Conservation (phyloP, 2,888 invertebrate genomes). For the Oscheius sp. region DNA sequence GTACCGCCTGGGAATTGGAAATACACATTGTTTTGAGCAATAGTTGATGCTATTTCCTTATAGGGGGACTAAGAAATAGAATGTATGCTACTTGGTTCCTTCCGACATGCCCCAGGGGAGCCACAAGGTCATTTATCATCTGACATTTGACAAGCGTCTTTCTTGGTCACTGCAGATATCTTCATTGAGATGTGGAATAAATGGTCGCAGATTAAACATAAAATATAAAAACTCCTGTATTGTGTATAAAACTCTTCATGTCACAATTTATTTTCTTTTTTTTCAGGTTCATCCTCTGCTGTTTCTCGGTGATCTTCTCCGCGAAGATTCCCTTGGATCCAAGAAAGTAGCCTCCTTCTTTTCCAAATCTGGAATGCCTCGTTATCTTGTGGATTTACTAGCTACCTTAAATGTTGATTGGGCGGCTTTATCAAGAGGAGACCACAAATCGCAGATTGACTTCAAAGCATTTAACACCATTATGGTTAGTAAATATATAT, state of each 20-base stretch:
- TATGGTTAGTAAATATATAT: constrained; percentile 40
- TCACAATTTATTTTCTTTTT: neutral
- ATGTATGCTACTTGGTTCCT: constrained; percentile 4
- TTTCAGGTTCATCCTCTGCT: constrained; percentile 45
- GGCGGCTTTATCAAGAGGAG: constrained; percentile 32
- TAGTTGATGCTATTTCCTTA: neutral
- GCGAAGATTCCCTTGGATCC: constrained; percentile 49
- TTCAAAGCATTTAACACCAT: constrained; percentile 42
- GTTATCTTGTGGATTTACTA: constrained; percentile 47
- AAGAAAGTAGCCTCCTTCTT: constrained; percentile 41
- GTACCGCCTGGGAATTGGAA: constrained; percentile 34
- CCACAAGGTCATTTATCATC: constrained; percentile 25
- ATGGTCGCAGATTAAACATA: neutral
- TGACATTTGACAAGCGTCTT: constrained; percentile 9
- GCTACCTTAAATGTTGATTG: constrained; percentile 44
- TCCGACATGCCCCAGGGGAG: constrained; percentile 10
- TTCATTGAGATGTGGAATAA: neutral
- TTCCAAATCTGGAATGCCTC: constrained; percentile 46
- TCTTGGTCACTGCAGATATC: neutral
- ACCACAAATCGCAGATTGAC: neutral
- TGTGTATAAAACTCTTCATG: too few species aligned
- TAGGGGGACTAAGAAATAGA: neutral
- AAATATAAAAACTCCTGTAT: too few species aligned
- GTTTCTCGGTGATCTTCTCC: constrained; percentile 45
- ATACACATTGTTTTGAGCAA: constrained; percentile 30